Evolutionary conservation across 2,113 vertebrate species (phyloP), one percentile per base, ranked within the genome.

Genomic region (Petrocephalus zakoni): DNA sequence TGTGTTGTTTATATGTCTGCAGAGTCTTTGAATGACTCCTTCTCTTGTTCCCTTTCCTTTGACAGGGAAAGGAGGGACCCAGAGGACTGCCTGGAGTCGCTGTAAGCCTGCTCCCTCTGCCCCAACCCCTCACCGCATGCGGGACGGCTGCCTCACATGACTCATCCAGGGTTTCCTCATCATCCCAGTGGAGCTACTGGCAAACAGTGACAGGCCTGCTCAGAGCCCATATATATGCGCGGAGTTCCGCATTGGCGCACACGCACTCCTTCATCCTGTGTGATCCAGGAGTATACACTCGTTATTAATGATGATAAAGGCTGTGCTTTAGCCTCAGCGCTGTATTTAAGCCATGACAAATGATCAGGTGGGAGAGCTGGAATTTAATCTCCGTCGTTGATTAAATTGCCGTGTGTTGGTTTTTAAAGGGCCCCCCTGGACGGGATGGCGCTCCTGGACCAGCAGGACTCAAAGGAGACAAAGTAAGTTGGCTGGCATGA

Each of bases 391-490:
- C 25, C 46, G 46, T 42, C 8, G 21, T 0, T 87, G 56, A 42
- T 34, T 83, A 55, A 82, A 87, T 90, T 86, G 92, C 89, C 22
- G 46, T 10, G 56, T 42, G 19, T 86, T 89, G 87, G 72, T 92
- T 5, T 88, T 7, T 17, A 4, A 88, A 99, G 98, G 97, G 97
- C 21, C 90, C 93, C 9, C 90, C 91, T 0, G 97, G 97, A 92
- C 92, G 91, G 2, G 94, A 34, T 47, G 98, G 98, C 87, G 9
- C 19, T 1, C 90, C 93, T 0, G 98, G 97, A 89, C 94, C 95
- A 1, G 92, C 68, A 47, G 97, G 98, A 52, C 95, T 94, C 87
- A 94, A 92, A 87, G 98, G 97, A 75, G 92, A 92, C 87, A 97
- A 96, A 96, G 98, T 99, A 92, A 92, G 93, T 88, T 52, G 85